Evolutionary conservation across 2,113 vertebrate species (phyloP).

Genomic region (Neotoma lepida): DNA sequence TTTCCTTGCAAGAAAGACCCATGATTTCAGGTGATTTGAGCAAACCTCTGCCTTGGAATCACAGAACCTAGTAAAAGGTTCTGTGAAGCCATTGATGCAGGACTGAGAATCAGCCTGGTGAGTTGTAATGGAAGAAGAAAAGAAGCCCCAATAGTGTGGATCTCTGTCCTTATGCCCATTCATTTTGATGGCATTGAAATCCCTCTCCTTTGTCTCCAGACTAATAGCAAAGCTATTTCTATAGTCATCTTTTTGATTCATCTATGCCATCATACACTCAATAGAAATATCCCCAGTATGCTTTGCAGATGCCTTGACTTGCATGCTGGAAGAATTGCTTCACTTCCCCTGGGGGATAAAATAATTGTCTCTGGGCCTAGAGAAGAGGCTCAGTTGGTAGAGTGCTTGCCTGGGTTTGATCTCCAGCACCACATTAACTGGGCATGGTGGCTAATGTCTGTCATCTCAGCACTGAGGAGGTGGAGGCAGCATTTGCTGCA

Average conservation of each 20-base stretch:
- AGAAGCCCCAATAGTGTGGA: neutral
- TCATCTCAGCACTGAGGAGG: neutral
- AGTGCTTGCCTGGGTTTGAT: neutral
- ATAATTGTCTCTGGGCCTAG: neutral
- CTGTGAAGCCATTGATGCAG: neutral
- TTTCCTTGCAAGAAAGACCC: conserved; percentile 3
- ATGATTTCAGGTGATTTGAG: neutral
- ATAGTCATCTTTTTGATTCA: neutral
- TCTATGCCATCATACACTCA: neutral
- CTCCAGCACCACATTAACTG: neutral
- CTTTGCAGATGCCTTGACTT: conserved; percentile 18
- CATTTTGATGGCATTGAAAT: neutral
- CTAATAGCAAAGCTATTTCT: neutral
- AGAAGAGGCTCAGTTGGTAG: neutral
- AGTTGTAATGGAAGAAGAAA: neutral
- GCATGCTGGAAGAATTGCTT: neutral
- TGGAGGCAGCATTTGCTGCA: neutral
- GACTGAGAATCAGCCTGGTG: neutral
- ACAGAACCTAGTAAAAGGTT: neutral
- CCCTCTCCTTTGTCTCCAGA: neutral
- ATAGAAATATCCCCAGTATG: neutral
- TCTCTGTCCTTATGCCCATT: neutral
- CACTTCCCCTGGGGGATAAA: neutral
- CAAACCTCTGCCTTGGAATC: conserved; percentile 15
- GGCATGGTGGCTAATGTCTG: too few relatives aligned